phyloP scores from a whole-genome alignment of 1,140 invertebrate species.

The Telenomus remus region DNA sequence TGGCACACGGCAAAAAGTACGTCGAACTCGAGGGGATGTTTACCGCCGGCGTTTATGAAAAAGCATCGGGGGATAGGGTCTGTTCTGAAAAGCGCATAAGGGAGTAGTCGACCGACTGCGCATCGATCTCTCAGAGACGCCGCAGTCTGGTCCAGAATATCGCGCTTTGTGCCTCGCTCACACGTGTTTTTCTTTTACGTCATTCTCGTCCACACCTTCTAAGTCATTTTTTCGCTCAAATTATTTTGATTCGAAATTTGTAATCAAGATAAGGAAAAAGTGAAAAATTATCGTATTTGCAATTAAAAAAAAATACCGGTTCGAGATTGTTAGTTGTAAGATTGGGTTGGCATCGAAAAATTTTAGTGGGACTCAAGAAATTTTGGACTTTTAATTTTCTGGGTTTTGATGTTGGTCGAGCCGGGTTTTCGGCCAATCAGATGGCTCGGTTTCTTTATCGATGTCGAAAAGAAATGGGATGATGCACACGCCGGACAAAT shows the following conservation, averaged over 20 bases:
- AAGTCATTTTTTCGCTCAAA: not conserved
- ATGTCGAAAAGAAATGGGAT: slow-evolving; percentile 5
- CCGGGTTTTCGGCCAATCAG: not conserved
- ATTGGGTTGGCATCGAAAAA: too few relatives aligned
- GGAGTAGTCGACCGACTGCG: slow-evolving; percentile 51
- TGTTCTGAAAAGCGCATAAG: slow-evolving; percentile 52
- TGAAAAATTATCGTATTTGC: too few relatives aligned
- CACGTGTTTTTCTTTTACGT: slow-evolving; percentile 32
- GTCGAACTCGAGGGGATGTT: slow-evolving; percentile 47
- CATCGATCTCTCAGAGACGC: slow-evolving; percentile 66
- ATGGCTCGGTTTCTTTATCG: slow-evolving; percentile 2
- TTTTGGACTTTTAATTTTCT: too few relatives aligned
- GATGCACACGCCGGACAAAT: slow-evolving; percentile 74
- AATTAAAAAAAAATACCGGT: too few relatives aligned
- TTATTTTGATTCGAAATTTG: too few relatives aligned
- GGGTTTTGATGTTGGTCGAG: too few relatives aligned
- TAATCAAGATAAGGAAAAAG: too few relatives aligned
- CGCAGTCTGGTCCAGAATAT: slow-evolving; percentile 68
- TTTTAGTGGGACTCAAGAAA: too few relatives aligned
- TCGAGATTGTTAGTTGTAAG: too few relatives aligned
- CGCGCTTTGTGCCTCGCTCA: slow-evolving; percentile 57
- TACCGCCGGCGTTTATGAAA: slow-evolving; percentile 17
- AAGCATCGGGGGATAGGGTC: slow-evolving; percentile 49
- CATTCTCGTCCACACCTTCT: slow-evolving; percentile 3
- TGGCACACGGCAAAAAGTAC: slow-evolving; percentile 27